A percentile compares a stretch with the other conserved stretches of the same genome.
Conservation (phyloP, 1,140 invertebrate species). For the Philotrypesis tridentata region DNA sequence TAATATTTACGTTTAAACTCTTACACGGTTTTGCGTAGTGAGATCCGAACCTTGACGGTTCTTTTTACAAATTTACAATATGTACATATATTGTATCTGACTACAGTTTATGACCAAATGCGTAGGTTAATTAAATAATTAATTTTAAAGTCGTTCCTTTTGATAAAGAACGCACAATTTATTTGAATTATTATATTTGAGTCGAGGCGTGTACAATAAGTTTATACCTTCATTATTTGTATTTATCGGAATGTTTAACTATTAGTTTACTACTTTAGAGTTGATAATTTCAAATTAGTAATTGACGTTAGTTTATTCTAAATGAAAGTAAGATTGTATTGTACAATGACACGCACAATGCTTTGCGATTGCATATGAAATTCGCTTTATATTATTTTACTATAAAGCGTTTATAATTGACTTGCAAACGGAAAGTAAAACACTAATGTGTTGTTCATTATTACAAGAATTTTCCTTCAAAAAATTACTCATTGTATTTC, state of each 20-base stretch:
- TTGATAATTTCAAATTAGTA: background rate
- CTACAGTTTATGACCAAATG: background rate
- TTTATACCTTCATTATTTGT: background rate
- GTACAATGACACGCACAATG: background rate
- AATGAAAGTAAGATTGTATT: background rate
- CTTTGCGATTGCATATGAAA: background rate
- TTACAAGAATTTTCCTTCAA: background rate
- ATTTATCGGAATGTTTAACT: slow-evolving; percentile 1
- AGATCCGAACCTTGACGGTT: background rate
- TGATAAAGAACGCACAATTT: background rate
- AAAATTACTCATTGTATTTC: background rate
- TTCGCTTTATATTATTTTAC: slow-evolving; percentile 7
- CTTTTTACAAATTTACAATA: background rate
- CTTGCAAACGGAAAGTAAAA: background rate
- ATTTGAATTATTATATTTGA: background rate
- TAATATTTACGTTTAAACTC: slow-evolving; percentile 51
- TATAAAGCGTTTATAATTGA: background rate
- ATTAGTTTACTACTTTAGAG: background rate
- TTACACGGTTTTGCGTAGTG: slow-evolving; percentile 39
- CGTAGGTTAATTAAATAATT: background rate
- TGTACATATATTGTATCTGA: background rate
- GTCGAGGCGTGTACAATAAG: background rate
- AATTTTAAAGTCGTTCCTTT: background rate
- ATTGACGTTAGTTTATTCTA: background rate
- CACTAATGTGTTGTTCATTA: background rate